These are phyloP conservation scores for Ictalurus punctatus DNA, from an alignment of 2,113 vertebrate genomes.

Conservation along the genomic window DNA sequence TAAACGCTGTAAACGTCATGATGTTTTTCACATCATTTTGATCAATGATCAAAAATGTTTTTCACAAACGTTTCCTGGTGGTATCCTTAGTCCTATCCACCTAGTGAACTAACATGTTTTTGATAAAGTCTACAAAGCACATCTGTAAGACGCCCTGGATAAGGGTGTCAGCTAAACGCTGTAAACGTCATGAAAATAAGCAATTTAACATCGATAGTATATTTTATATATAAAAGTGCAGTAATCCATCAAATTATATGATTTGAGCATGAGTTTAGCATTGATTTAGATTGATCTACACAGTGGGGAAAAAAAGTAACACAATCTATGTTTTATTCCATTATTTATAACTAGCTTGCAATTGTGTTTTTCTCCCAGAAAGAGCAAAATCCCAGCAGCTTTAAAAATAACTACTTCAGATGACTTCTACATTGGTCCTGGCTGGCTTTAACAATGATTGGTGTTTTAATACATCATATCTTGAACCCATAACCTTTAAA, in stretches of 20 bases:
- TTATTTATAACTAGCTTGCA: not conserved
- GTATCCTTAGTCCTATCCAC: not conserved
- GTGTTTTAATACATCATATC: slow-evolving; percentile 8
- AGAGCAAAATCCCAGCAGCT: not conserved
- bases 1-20: no score
- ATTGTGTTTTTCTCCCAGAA: not conserved
- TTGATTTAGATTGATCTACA: no score
- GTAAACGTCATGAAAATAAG: not conserved
- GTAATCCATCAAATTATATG: not conserved
- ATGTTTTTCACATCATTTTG: not conserved
- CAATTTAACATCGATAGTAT: not conserved
- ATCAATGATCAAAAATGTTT: not conserved
- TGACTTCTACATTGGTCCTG: not conserved
- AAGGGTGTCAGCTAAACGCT: not conserved
- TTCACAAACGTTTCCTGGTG: not conserved
- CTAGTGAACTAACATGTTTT: not conserved
- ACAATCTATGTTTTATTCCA: not conserved
- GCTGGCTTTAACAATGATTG: not conserved
- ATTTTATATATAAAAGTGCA: not conserved
- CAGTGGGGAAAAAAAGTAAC: not conserved
- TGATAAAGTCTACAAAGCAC: not conserved
- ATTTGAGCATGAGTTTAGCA: not conserved
- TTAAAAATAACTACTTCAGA: not conserved
- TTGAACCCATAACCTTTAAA: slow-evolving; percentile 3
- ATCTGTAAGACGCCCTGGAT: not conserved